A percentile compares a stretch with the other conserved stretches of the same genome.
These are phyloP conservation scores for Drosophila mayri DNA, from an alignment of 1,140 invertebrate species.

Conservation along the genomic window DNA sequence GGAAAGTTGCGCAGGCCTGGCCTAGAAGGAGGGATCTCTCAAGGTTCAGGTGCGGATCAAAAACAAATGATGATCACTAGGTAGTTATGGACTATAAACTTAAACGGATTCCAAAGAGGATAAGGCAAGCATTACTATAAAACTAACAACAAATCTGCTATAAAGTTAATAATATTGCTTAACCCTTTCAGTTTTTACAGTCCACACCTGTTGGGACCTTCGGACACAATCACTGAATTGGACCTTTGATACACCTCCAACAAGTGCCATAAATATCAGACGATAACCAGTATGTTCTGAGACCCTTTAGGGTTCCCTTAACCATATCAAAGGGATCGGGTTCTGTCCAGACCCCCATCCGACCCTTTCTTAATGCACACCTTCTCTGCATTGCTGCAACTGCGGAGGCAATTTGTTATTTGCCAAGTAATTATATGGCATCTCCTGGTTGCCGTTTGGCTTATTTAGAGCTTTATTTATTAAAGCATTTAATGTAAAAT, in stretches of 20 bases:
- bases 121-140: background rate
- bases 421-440: constrained; percentile 70
- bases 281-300: constrained; percentile 23
- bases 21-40: constrained; percentile 4
- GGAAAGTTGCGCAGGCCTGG: constrained; percentile 51
- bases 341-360: constrained; percentile 1
- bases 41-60: constrained; percentile 16
- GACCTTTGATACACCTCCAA: constrained; percentile 30
- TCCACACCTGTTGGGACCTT: constrained; percentile 26
- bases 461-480: constrained; percentile 82
- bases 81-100: background rate
- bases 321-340: constrained; percentile 3
- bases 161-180: background rate
- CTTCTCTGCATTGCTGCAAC: constrained; percentile 31
- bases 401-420: constrained; percentile 74
- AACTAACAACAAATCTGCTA: background rate
- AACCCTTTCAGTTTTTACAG: background rate
- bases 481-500: constrained; percentile 82
- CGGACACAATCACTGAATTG: background rate
- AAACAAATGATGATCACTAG: background rate
- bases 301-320: constrained; percentile 11
- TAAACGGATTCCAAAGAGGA: background rate
- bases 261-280: constrained; percentile 74
- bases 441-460: constrained; percentile 52
- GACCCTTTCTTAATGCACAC: constrained; percentile 71